Conservation (phyloP, 2,113 vertebrate species). For the Chamaea fasciata region DNA sequence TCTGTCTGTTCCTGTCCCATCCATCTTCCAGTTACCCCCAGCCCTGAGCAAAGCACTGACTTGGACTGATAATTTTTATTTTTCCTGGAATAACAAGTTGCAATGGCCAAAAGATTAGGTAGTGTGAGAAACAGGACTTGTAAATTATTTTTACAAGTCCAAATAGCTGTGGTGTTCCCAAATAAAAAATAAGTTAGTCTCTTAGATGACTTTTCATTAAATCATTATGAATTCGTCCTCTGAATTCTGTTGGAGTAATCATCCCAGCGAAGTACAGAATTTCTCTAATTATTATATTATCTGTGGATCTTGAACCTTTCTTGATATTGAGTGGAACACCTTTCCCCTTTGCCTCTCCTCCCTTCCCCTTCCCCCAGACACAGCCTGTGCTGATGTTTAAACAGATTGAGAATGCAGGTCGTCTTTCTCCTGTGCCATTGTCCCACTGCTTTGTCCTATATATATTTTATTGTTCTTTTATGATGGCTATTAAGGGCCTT, state of each 20-base stretch:
- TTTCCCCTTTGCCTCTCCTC: neutral
- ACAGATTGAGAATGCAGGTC: conserved; percentile 17
- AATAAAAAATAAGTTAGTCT: neutral
- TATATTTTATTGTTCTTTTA: conserved; percentile 45
- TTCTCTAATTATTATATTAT: neutral
- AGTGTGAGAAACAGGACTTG: neutral
- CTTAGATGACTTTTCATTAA: neutral
- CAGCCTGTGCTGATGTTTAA: neutral
- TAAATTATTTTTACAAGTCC: conserved; percentile 31
- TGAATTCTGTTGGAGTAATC: neutral
- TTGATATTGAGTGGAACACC: neutral
- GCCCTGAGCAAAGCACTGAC: neutral
- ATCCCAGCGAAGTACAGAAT: neutral
- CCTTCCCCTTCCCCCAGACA: neutral
- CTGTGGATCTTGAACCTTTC: neutral
- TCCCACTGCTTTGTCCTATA: conserved; percentile 33
- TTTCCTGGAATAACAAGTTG: neutral
- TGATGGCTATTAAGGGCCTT: conserved; percentile 32
- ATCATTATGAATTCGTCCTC: neutral
- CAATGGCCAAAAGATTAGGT: neutral
- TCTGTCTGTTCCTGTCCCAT: neutral
- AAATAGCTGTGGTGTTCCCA: neutral
- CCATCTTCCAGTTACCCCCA: neutral
- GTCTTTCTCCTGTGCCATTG: conserved; percentile 29
- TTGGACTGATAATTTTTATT: neutral